Conservation (phyloP, 2,797 vertebrate genomes). For the Typhlichthys eigenmanni region DNA sequence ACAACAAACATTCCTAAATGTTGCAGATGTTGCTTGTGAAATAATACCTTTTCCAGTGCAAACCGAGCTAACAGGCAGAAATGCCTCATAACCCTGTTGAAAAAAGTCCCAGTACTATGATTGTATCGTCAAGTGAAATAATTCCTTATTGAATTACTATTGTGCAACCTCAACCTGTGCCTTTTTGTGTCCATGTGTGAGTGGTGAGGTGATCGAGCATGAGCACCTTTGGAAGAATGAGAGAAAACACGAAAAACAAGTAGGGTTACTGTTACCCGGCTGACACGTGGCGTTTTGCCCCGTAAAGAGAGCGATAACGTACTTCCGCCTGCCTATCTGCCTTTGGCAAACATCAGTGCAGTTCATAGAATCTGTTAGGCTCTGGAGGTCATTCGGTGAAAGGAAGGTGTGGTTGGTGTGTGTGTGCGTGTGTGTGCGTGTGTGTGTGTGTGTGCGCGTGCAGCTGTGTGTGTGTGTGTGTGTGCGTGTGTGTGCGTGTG, state of each 20-base stretch:
- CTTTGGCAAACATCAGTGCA: conserved; percentile 54
- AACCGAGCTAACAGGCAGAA: too few relatives aligned
- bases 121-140: too few relatives aligned
- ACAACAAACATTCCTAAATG: too few relatives aligned
- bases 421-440: too few relatives aligned
- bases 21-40: too few relatives aligned
- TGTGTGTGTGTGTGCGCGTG: too few relatives aligned
- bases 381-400: conserved; percentile 11
- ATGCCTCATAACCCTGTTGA: too few relatives aligned
- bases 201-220: conserved; percentile 30
- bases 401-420: neutral
- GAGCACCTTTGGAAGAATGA: conserved; percentile 44
- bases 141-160: too few relatives aligned
- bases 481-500: too few relatives aligned
- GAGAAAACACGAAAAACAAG: conserved; percentile 65
- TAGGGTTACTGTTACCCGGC: conserved; percentile 31
- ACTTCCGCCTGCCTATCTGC: conserved; percentile 27
- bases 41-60: too few relatives aligned
- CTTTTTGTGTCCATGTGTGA: conserved; percentile 20
- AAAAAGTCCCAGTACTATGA: too few relatives aligned
- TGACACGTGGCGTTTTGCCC: conserved; percentile 26
- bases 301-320: conserved; percentile 18
- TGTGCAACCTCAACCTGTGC: neutral
- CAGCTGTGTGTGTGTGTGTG: too few relatives aligned
- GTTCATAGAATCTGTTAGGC: conserved; percentile 27